These are phyloP conservation scores for Corbicula japonica DNA, from an alignment of 2,888 invertebrate genomes.

Conservation along the genomic window DNA sequence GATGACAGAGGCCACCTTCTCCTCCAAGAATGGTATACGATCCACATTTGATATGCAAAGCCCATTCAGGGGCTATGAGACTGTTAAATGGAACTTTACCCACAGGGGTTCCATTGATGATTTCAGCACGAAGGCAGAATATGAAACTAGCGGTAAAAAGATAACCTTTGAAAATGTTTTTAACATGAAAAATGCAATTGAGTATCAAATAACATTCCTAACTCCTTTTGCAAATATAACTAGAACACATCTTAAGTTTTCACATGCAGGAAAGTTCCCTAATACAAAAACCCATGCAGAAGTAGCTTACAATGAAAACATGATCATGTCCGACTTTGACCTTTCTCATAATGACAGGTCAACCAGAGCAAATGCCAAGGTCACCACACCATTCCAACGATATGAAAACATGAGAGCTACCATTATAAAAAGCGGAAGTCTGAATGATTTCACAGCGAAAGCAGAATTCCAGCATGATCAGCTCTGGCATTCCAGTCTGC, in stretches of 20 bases:
- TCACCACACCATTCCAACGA: conserved; percentile 63
- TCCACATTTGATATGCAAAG: conserved; percentile 63
- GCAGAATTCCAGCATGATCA: conserved; percentile 66
- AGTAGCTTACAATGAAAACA: conserved; percentile 59
- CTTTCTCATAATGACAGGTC: conserved; percentile 47
- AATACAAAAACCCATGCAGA: conserved; percentile 61
- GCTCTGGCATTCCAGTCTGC: conserved; percentile 56
- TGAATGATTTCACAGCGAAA: conserved; percentile 60
- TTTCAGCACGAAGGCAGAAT: conserved; percentile 65
- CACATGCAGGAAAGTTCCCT: conserved; percentile 54
- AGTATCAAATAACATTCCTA: conserved; percentile 58
- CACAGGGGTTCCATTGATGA: conserved; percentile 63
- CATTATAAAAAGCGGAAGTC: conserved; percentile 55
- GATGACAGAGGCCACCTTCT: conserved; percentile 51
- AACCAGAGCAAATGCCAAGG: conserved; percentile 49
- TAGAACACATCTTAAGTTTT: conserved; percentile 55
- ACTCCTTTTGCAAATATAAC: conserved; percentile 67
- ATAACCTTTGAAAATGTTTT: conserved; percentile 63
- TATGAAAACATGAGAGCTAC: conserved; percentile 60
- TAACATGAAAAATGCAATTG: conserved; percentile 46
- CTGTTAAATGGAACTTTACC: conserved; percentile 61
- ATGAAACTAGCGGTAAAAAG: conserved; percentile 70
- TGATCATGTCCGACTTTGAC: conserved; percentile 45
- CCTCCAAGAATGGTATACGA: conserved; percentile 44
- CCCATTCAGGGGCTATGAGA: conserved; percentile 70